A percentile compares a stretch with the other conserved stretches of the same genome.
Evolutionary conservation across 2,113 vertebrate genomes (phyloP).

Genomic region (Sinocyclocheilus maitianheensis): DNA sequence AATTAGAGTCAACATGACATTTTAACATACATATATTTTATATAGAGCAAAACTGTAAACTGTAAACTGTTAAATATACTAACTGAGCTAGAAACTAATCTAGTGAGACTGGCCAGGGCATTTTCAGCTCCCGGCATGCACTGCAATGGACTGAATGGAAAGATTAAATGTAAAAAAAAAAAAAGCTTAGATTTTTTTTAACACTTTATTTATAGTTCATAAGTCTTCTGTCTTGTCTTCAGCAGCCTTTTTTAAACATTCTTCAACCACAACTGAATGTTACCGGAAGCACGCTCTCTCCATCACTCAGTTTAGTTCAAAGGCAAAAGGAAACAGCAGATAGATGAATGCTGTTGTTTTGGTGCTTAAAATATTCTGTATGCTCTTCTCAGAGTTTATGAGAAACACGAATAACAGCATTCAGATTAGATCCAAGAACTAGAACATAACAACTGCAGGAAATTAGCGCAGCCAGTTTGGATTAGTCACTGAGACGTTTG

Average conservation of each 20-base stretch:
- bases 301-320: conserved; percentile 11
- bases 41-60: background rate
- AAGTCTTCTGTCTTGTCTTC: background rate
- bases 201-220: background rate
- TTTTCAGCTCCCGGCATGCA: background rate
- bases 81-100: background rate
- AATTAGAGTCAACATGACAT: conserved; percentile 45
- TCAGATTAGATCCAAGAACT: conserved; percentile 62
- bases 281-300: background rate
- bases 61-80: background rate
- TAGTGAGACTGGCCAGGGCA: background rate
- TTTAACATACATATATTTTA: background rate
- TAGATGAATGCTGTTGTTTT: background rate
- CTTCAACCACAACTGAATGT: conserved; percentile 11
- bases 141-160: background rate
- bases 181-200: background rate
- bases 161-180: too few relatives aligned
- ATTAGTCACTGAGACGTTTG: conserved; percentile 56
- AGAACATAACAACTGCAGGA: conserved; percentile 67
- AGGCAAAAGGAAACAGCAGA: background rate
- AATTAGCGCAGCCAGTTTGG: conserved; percentile 63
- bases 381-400: conserved; percentile 1
- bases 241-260: background rate
- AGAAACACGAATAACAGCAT: conserved; percentile 55
- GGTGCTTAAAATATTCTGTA: background rate